These are phyloP conservation scores for Hypolimnas misippus DNA, from an alignment of 2,888 invertebrate species.

Conservation along the genomic window DNA sequence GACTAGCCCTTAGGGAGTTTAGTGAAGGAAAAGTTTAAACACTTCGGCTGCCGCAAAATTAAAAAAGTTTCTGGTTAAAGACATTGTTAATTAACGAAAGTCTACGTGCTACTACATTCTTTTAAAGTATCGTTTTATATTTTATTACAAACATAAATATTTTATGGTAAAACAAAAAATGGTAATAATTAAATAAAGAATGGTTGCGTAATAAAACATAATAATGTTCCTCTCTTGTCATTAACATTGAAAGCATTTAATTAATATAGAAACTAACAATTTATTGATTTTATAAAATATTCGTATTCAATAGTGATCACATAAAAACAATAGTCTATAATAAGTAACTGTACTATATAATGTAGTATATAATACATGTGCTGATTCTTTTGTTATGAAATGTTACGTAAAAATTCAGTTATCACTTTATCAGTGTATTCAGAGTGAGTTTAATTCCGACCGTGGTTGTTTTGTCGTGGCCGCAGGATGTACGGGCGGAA, in stretches of 20 bases:
- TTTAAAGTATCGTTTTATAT: no score
- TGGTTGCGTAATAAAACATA: no score
- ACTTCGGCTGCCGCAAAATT: conserved; percentile 2
- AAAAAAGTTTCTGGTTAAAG: conserved; percentile 11
- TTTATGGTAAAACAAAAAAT: no score
- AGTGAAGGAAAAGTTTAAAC: conserved; percentile 1
- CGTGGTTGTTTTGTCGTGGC: conserved; percentile 43
- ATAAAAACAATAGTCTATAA: not conserved
- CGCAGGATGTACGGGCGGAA: conserved; percentile 60
- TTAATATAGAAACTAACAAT: not conserved
- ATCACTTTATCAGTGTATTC: not conserved
- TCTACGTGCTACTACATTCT: no score
- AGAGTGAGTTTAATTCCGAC: conserved; percentile 6
- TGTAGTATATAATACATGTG: no score
- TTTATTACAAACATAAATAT: no score
- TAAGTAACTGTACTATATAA: not conserved
- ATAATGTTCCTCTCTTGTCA: not conserved
- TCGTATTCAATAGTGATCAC: not conserved
- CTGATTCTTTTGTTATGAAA: not conserved
- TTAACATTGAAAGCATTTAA: not conserved
- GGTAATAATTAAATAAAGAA: no score
- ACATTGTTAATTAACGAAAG: not conserved
- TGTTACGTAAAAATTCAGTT: not conserved
- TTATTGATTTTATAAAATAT: not conserved
- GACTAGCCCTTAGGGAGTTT: conserved; percentile 1